Evolutionary conservation across 1,140 invertebrate genomes (phyloP).

Genomic region (Charaxes varanes): DNA sequence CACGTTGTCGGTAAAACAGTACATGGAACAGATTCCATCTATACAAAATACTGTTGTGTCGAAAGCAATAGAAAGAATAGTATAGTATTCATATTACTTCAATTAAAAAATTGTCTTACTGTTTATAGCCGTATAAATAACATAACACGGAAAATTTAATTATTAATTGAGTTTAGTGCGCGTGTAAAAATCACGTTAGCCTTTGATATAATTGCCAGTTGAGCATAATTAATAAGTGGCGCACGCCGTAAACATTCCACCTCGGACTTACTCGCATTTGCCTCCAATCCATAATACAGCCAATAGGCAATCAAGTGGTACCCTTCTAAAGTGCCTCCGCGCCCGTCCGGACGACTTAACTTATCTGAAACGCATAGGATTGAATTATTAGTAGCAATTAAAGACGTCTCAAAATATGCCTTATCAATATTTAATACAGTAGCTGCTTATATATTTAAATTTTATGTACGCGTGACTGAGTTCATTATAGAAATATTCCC

Average conservation of each 20-base stretch:
- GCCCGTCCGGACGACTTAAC: slow-evolving; percentile 40
- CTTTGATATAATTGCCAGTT: slow-evolving; percentile 19
- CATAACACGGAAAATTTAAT: no score
- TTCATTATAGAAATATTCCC: slow-evolving; percentile 60
- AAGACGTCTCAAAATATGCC: slow-evolving; percentile 60
- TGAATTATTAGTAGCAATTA: slow-evolving; percentile 70
- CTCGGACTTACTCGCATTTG: slow-evolving; percentile 52
- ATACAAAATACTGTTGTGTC: no score
- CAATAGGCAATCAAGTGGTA: slow-evolving; percentile 62
- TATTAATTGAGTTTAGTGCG: slow-evolving; percentile 1
- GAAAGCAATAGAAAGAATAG: no score
- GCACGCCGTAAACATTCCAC: slow-evolving; percentile 44
- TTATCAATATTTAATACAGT: slow-evolving; percentile 73
- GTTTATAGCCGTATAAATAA: no score
- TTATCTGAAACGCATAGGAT: slow-evolving; percentile 61
- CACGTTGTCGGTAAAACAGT: no score
- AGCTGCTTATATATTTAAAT: slow-evolving; percentile 68
- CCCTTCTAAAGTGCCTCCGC: slow-evolving; percentile 38
- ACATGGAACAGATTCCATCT: no score
- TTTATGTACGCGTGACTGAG: slow-evolving; percentile 63
- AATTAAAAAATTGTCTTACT: no score
- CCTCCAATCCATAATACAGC: slow-evolving; percentile 43
- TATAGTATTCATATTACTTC: no score
- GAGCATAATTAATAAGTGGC: slow-evolving; percentile 33
- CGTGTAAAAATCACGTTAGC: slow-evolving; percentile 10